Conservation (phyloP, 2,113 vertebrate genomes). For the Formicarius rufipectus region DNA sequence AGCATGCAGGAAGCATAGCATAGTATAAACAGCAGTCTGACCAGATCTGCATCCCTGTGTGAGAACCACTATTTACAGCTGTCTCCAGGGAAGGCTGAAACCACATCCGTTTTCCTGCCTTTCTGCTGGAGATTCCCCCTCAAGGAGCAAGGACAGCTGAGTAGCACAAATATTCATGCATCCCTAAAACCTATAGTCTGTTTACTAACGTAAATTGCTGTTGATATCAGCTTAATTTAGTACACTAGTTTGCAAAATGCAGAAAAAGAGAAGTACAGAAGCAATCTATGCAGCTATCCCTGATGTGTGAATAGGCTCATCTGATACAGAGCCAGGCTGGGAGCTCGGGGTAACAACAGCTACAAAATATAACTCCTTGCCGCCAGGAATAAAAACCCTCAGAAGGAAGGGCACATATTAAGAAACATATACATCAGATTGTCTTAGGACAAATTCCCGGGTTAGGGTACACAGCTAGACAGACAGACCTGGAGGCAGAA, state of each 20-base stretch:
- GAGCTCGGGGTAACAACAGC: background rate
- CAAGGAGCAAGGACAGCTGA: background rate
- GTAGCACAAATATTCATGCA: background rate
- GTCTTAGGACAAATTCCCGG: background rate
- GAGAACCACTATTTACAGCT: background rate
- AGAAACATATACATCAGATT: background rate
- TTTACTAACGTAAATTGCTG: background rate
- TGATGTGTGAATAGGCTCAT: background rate
- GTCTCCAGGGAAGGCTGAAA: slow-evolving; percentile 8
- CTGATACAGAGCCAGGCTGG: background rate
- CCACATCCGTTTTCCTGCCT: slow-evolving; percentile 16
- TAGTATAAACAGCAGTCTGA: background rate
- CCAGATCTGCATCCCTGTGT: background rate
- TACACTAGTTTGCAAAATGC: background rate
- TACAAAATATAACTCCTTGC: background rate
- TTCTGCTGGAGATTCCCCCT: background rate
- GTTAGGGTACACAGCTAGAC: background rate
- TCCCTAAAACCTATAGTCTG: background rate
- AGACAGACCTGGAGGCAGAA: background rate
- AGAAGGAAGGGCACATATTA: background rate
- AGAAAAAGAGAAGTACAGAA: background rate
- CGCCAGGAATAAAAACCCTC: background rate
- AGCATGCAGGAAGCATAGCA: background rate
- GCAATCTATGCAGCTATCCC: background rate
- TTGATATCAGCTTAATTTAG: slow-evolving; percentile 4